A percentile compares a stretch with the other conserved stretches of the same genome.
Evolutionary conservation across 1,140 invertebrate species (phyloP).

Genomic region (Drosophila burlai): DNA sequence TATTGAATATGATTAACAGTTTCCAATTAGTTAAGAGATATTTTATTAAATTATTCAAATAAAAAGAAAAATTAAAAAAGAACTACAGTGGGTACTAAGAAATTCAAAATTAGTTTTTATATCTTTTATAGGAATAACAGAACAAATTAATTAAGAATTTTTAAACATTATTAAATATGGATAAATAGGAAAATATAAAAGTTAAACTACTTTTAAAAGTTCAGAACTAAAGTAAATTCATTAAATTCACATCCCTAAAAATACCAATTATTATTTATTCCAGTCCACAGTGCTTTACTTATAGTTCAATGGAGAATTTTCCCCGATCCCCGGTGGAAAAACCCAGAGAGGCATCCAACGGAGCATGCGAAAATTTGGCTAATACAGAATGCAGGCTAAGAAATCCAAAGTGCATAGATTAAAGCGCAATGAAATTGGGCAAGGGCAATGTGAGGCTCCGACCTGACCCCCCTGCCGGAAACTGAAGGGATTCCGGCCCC

Average conservation of each 20-base stretch:
- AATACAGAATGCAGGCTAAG: slow-evolving; percentile 78
- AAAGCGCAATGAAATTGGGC: slow-evolving; percentile 55
- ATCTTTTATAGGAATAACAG: too few species aligned
- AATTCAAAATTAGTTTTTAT: too few species aligned
- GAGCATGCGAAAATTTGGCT: slow-evolving; percentile 80
- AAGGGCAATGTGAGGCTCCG: slow-evolving; percentile 15
- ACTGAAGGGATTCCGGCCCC: slow-evolving; percentile 13
- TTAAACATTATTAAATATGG: too few species aligned
- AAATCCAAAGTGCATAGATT: slow-evolving; percentile 79
- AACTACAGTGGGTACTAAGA: too few species aligned
- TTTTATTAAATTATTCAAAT: too few species aligned
- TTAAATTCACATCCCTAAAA: not conserved
- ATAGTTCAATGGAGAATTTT: slow-evolving; percentile 51
- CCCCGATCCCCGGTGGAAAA: slow-evolving; percentile 2
- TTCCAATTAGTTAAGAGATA: too few species aligned
- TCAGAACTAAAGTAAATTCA: too few species aligned
- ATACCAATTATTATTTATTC: not conserved
- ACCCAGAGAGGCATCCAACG: slow-evolving; percentile 59
- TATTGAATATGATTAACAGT: too few species aligned
- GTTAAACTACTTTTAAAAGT: too few species aligned
- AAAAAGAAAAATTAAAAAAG: too few species aligned
- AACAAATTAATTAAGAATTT: too few species aligned
- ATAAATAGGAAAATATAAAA: not conserved
- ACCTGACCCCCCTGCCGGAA: not conserved
- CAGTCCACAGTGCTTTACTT: slow-evolving; percentile 36